Percentiles rank a stretch among this genome's conserved stretches.
phyloP scores from a whole-genome alignment of 1,140 invertebrate genomes.

The Hypothenemus hampei region DNA sequence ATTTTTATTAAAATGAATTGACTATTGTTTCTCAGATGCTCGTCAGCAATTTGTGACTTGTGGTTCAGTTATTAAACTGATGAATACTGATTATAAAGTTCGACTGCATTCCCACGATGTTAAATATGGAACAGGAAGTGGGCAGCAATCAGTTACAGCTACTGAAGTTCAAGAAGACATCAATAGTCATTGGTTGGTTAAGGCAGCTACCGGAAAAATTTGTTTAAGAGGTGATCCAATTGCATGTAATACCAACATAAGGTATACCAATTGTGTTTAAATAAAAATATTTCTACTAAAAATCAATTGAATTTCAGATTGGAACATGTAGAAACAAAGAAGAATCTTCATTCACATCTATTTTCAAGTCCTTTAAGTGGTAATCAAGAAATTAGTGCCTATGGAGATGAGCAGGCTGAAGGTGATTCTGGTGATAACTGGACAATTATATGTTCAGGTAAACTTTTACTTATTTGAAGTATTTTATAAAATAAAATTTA shows the following conservation, averaged over 20 bases:
- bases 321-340: conserved; percentile 83
- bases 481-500: neutral
- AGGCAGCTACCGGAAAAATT: conserved; percentile 61
- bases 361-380: conserved; percentile 91
- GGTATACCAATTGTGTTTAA: too few species aligned
- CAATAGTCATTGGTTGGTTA: conserved; percentile 94
- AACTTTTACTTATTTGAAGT: neutral
- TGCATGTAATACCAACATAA: conserved; percentile 80
- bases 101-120: conserved; percentile 97
- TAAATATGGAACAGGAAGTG: conserved; percentile 97
- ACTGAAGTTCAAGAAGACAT: conserved; percentile 88
- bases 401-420: conserved; percentile 75
- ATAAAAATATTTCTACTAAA: too few species aligned
- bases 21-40: conserved; percentile 52
- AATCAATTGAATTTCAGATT: too few species aligned
- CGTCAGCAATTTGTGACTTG: conserved; percentile 79
- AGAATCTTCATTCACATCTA: conserved; percentile 95
- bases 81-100: conserved; percentile 79
- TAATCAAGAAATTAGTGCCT: conserved; percentile 96
- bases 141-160: conserved; percentile 97
- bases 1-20: too few species aligned
- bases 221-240: conserved; percentile 81
- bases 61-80: conserved; percentile 88
- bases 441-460: conserved; percentile 79
- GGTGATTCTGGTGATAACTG: conserved; percentile 97